Conservation (phyloP, 2,113 vertebrate species). For the Struthio camelus region DNA sequence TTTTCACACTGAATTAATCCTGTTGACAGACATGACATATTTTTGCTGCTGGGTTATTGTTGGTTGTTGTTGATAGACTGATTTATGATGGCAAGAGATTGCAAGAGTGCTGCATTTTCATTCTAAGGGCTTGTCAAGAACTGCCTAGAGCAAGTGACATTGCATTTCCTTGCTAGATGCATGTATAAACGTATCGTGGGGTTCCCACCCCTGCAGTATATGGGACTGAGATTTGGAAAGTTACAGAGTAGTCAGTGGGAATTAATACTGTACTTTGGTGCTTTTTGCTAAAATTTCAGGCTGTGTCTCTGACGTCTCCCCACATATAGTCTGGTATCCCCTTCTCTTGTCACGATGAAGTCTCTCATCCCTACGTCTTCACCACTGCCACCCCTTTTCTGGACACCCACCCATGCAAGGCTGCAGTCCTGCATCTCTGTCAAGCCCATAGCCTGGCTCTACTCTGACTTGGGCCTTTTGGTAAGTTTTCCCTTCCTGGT, state of each 20-base stretch:
- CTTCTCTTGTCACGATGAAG: neutral
- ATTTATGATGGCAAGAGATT: neutral
- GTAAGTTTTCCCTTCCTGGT: neutral
- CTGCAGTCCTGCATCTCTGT: neutral
- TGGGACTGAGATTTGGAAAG: neutral
- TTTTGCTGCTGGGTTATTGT: neutral
- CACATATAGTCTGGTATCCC: neutral
- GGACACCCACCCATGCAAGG: neutral
- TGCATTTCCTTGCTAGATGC: neutral
- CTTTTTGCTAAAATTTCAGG: neutral
- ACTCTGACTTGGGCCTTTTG: neutral
- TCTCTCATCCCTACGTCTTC: neutral
- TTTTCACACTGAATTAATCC: constrained; percentile 16
- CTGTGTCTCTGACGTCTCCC: neutral
- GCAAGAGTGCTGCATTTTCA: neutral
- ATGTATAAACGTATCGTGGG: neutral
- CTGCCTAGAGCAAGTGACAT: neutral
- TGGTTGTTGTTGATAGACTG: neutral
- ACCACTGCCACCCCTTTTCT: neutral
- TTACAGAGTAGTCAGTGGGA: neutral
- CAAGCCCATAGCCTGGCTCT: neutral
- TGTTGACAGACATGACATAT: neutral
- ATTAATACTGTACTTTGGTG: neutral
- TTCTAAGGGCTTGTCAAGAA: neutral
- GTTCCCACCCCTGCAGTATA: neutral